A percentile compares a stretch with the other conserved stretches of the same genome.
These are phyloP conservation scores for Nesogale talazaci DNA, from an alignment of 2,113 vertebrate genomes.

Conservation along the genomic window DNA sequence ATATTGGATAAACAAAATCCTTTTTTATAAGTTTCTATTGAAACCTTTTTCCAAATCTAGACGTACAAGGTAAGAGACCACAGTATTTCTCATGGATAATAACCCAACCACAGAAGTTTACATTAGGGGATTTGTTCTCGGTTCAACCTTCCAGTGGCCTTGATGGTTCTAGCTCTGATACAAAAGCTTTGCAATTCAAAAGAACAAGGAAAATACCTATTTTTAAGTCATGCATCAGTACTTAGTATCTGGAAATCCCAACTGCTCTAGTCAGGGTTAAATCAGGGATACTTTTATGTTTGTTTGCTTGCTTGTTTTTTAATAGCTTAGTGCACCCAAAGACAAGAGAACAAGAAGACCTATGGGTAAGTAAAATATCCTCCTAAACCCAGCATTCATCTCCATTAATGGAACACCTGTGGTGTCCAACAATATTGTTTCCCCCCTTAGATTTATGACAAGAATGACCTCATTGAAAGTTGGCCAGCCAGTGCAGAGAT, in stretches of 20 bases:
- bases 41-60: not conserved
- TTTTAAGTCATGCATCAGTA: constrained; percentile 82
- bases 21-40: not conserved
- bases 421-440: constrained; percentile 50
- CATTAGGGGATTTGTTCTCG: constrained; percentile 5
- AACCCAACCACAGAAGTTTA: constrained; percentile 33
- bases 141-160: constrained; percentile 53
- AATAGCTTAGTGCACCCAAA: constrained; percentile 57
- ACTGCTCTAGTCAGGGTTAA: constrained; percentile 57
- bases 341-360: constrained; percentile 7
- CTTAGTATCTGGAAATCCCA: constrained; percentile 79
- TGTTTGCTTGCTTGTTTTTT: not conserved
- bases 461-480: constrained; percentile 66
- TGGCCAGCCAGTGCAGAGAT: constrained; percentile 37
- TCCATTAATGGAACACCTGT: constrained; percentile 69
- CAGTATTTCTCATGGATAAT: not conserved
- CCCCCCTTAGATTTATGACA: constrained; percentile 63
- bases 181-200: constrained; percentile 67
- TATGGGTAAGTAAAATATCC: constrained; percentile 11
- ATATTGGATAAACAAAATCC: not conserved
- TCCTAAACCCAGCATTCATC: not conserved
- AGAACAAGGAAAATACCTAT: constrained; percentile 66
- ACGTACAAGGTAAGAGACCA: not conserved
- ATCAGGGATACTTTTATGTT: constrained; percentile 24
- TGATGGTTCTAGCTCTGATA: constrained; percentile 57